Evolutionary conservation across 2,888 invertebrate species (phyloP).

Genomic region (Zhuqinia jingwanae): DNA sequence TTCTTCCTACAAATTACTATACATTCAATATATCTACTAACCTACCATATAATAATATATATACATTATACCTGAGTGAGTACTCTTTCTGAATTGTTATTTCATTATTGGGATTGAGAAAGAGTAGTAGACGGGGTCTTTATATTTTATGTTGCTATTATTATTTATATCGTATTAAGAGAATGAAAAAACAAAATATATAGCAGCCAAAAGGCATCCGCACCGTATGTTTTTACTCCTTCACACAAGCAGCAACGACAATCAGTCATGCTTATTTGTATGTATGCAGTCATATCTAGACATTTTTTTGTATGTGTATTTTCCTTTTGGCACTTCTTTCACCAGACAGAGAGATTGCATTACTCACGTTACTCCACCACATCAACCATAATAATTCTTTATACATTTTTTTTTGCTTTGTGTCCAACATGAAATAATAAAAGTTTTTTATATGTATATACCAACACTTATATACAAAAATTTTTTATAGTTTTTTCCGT

Average conservation of each 20-base stretch:
- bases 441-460: conserved; percentile 46
- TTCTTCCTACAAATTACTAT: too few species aligned
- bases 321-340: too few species aligned
- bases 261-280: too few species aligned
- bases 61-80: too few species aligned
- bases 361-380: conserved; percentile 34
- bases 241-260: not conserved
- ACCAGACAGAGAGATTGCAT: not conserved
- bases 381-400: conserved; percentile 19
- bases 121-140: too few species aligned
- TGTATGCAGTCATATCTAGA: conserved; percentile 21
- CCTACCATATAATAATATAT: too few species aligned
- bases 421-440: conserved; percentile 50
- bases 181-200: not conserved
- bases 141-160: too few species aligned
- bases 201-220: too few species aligned
- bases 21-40: too few species aligned
- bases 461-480: conserved; percentile 34
- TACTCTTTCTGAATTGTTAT: too few species aligned
- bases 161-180: too few species aligned
- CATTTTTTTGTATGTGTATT: not conserved
- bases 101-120: too few species aligned
- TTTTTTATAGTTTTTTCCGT: not conserved
- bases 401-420: conserved; percentile 28
- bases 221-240: not conserved